phyloP scores from a whole-genome alignment of 92 coral and sea anemone genomes.

The Epizoanthus ramosus region DNA sequence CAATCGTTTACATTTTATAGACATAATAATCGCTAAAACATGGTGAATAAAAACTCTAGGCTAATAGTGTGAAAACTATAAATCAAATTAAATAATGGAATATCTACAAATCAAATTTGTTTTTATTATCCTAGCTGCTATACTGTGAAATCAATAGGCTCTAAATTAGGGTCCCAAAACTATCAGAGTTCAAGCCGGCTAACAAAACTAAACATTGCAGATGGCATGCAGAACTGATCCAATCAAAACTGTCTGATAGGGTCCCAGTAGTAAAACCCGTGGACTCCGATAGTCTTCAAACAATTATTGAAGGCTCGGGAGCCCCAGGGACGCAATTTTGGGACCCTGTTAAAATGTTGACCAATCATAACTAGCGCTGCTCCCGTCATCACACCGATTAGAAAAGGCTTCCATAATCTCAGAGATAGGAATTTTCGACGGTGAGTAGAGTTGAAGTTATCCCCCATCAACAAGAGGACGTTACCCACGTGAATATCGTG shows the following conservation, averaged over 20 bases:
- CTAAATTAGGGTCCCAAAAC: too few relatives aligned
- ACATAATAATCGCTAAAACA: too few relatives aligned
- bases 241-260: not conserved
- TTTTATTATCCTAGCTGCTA: too few relatives aligned
- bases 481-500: not conserved
- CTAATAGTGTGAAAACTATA: too few relatives aligned
- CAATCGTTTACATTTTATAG: too few relatives aligned
- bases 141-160: too few relatives aligned
- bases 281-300: not conserved
- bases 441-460: not conserved
- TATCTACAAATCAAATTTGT: too few relatives aligned
- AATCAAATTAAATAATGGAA: too few relatives aligned
- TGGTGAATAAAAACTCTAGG: too few relatives aligned
- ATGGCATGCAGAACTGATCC: too few relatives aligned
- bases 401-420: conserved; percentile 10
- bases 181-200: too few relatives aligned
- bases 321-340: not conserved
- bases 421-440: not conserved
- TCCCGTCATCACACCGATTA: conserved; percentile 23
- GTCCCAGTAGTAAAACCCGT: not conserved
- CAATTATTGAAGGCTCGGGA: not conserved
- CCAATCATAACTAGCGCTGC: conserved; percentile 28
- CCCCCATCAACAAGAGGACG: not conserved
- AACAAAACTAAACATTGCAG: too few relatives aligned
- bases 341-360: not conserved